Evolutionary conservation across 2,113 vertebrate genomes (phyloP), one percentile per base, ranked within the genome.

Genomic region (Collichthys lucidus): DNA sequence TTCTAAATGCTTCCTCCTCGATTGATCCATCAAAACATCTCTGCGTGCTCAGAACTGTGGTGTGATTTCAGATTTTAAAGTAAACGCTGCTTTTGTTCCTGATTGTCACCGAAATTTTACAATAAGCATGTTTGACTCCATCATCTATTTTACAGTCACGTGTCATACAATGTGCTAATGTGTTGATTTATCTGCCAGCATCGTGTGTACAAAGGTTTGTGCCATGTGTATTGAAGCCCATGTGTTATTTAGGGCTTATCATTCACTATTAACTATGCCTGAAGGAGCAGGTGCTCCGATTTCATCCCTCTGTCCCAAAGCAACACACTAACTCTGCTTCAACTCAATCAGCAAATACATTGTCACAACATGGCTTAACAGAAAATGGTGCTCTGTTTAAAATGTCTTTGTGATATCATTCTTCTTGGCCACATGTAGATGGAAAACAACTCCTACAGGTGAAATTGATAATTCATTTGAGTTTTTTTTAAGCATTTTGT

Each of bases 191-290:
- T 84, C 52, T 74, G 61, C 31, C 63, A 35, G 77, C 53, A 40
- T 5, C 62, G 79, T 66, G 62, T 64, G 47, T 35, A 49, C 70
- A 80, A 59, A 60, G 55, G 46, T 63, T 50, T 64, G 85, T 81
- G 85, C 68, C 65, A n/a, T 85, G 82, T 80, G 72, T 64, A 52
- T 66, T 74, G 77, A 57, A 63, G 88, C 82, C 72, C 47, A 68
- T 47, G 80, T 79, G 89, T 75, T 74, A 53, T 68, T 1, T 79
- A 62, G 74, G 47, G 49, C 75, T 86, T 82, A 86, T 89, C 88
- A 84, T 86, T 88, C 63, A 50, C 44, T 16, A 75, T 92, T 90
- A 91, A 87, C 77, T 49, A 77, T 73, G 91, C 93, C 82, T 90
- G 93, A 77, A 40, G 16, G 73, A 80, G 78, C 90, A 82, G 87